Evolutionary conservation across 1,140 invertebrate genomes (phyloP).

Genomic region (Penaeus indicus): DNA sequence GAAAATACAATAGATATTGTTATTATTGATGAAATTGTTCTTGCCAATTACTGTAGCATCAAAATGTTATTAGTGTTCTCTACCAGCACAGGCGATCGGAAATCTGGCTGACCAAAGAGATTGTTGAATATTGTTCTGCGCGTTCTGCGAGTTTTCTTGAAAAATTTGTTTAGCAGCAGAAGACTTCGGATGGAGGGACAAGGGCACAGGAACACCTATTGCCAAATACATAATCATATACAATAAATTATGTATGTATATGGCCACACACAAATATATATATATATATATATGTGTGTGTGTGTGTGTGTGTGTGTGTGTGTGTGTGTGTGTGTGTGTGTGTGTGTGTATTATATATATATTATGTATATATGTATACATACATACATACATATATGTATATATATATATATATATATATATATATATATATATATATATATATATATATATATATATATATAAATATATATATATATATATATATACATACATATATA

Average conservation of each 20-base stretch:
- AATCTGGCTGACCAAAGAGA: too few relatives aligned
- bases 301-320: constrained; percentile 18
- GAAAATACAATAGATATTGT: too few relatives aligned
- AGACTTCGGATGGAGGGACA: neutral
- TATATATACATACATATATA: too few relatives aligned
- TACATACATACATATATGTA: constrained; percentile 23
- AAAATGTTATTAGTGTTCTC: too few relatives aligned
- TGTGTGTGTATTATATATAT: neutral
- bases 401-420: constrained; percentile 15
- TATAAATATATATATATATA: too few relatives aligned
- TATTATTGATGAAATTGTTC: too few relatives aligned
- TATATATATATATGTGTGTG: neutral
- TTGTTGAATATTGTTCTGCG: too few relatives aligned
- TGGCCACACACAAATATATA: neutral
- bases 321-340: constrained; percentile 22
- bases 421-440: constrained; percentile 10
- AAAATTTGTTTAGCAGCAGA: neutral
- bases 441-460: neutral
- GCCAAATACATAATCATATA: neutral
- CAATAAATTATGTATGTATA: neutral
- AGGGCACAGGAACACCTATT: neutral
- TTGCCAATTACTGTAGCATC: too few relatives aligned
- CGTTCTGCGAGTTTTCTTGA: neutral
- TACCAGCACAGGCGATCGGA: too few relatives aligned
- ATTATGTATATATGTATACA: constrained; percentile 7